Conservation (phyloP, 2,113 vertebrate genomes). For the Percina caprodes region DNA sequence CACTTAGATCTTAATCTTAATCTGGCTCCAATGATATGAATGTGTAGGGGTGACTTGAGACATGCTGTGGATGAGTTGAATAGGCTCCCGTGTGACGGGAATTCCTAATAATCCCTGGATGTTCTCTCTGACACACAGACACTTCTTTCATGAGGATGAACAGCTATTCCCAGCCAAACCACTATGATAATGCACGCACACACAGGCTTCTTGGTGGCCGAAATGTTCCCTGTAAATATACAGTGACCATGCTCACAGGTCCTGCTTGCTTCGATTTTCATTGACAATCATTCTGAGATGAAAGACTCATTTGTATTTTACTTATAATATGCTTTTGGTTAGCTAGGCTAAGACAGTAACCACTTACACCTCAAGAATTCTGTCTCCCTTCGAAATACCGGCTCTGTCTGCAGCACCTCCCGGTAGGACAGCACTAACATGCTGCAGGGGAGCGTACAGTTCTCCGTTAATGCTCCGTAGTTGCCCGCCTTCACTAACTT, state of each 20-base stretch:
- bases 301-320: neutral
- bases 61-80: constrained; percentile 33
- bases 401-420: constrained; percentile 95
- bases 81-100: constrained; percentile 69
- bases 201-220: neutral
- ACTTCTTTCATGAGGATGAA: constrained; percentile 71
- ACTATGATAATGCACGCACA: constrained; percentile 6
- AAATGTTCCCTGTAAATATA: neutral
- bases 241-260: constrained; percentile 4
- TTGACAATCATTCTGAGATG: neutral
- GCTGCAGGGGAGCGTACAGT: constrained; percentile 96
- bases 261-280: neutral
- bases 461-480: constrained; percentile 97
- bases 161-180: constrained; percentile 28
- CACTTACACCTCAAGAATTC: constrained; percentile 97
- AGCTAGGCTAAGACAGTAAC: neutral
- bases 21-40: neutral
- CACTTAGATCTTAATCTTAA: too few relatives aligned
- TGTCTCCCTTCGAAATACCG: constrained; percentile 93
- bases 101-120: constrained; percentile 73
- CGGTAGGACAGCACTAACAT: constrained; percentile 95
- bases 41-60: constrained; percentile 21
- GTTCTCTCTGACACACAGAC: constrained; percentile 64
- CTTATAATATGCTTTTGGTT: neutral
- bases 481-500: constrained; percentile 97